Base-by-base conservation (phyloP, 1,140 invertebrate genomes). In the Heliconius melpomene region DNA sequence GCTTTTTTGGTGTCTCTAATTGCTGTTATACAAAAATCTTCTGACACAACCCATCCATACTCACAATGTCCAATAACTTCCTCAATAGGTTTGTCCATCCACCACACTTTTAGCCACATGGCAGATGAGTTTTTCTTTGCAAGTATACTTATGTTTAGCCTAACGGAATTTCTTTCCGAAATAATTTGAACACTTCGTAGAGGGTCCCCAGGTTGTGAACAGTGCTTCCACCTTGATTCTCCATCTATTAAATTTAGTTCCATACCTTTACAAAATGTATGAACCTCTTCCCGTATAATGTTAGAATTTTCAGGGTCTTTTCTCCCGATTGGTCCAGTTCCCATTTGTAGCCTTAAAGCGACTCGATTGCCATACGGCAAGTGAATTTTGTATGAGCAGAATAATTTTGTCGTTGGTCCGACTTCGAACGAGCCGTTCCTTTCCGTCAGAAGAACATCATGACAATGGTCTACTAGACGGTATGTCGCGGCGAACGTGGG, bases 281-380 rank as follows among this genome's bases (percentile, higher is more conserved):
- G 86, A 3, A 81, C 70, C 52, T 93, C 91, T 78, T 93, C 91
- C 11, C 89, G 89, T 20, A 92, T 90, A 38, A 90, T 88, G 81
- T 91, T 93, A 0, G 86, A 89, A 72, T 85, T 87, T 83, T 86
- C 91, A 29, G 86, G 82, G 18, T 87, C 84, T 77, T 82, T 90
- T 52, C 36, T 80, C 2, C 81, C 79, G 40, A 86, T 87, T 36
- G 89, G 87, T 20, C 88, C 91, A 18, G 93, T 91, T 7, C 95
- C 95, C 89, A 95, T 95, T 84, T 95, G 94, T 6, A 96, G 89
- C 6, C 93, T 92, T 71, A 96, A 84, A 9, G 95, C 94, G 5
- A 96, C 95, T 52, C 95, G 86, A 87, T 96, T 95, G 3, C 96
- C 96, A 86, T 96, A 96, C 1, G 96, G 96, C 74, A 96, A 85